Evolutionary conservation across 2,888 invertebrate genomes (phyloP).

Genomic region (Podabrus alpinus): DNA sequence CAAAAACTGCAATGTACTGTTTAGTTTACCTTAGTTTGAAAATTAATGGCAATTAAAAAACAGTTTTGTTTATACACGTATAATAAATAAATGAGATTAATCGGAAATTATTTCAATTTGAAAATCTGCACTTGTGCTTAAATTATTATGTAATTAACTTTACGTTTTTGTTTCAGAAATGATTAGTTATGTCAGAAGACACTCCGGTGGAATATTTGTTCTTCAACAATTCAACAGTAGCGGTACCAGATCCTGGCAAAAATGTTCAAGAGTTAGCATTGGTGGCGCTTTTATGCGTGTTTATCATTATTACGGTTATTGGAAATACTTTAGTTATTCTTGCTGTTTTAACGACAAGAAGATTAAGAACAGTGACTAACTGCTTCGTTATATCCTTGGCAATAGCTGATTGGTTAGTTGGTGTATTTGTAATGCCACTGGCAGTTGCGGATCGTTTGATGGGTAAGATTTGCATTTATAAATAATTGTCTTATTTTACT

Average conservation of each 20-base stretch:
- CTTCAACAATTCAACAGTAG: conserved; percentile 28
- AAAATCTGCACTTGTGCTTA: background rate
- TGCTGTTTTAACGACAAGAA: conserved; percentile 83
- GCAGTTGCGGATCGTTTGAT: conserved; percentile 87
- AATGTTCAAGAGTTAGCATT: conserved; percentile 61
- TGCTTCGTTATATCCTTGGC: conserved; percentile 95
- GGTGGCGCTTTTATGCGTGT: conserved; percentile 65
- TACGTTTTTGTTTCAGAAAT: conserved; percentile 46
- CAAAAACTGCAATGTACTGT: background rate
- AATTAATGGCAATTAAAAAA: background rate
- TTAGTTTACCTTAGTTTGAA: background rate
- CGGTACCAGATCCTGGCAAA: conserved; percentile 25
- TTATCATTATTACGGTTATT: conserved; percentile 75
- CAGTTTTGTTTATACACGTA: background rate
- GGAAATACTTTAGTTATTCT: conserved; percentile 90
- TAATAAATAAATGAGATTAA: no score
- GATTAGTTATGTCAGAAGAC: conserved; percentile 51
- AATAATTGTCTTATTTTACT: no score
- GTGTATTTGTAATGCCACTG: conserved; percentile 93
- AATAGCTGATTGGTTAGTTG: conserved; percentile 90
- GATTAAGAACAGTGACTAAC: conserved; percentile 91
- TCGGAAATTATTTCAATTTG: no score
- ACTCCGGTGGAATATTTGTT: conserved; percentile 31
- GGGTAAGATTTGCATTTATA: conserved; percentile 68
- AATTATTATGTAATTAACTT: background rate